phyloP scores from a whole-genome alignment of 2,797 vertebrate genomes.

The Enteromius argenteus region DNA sequence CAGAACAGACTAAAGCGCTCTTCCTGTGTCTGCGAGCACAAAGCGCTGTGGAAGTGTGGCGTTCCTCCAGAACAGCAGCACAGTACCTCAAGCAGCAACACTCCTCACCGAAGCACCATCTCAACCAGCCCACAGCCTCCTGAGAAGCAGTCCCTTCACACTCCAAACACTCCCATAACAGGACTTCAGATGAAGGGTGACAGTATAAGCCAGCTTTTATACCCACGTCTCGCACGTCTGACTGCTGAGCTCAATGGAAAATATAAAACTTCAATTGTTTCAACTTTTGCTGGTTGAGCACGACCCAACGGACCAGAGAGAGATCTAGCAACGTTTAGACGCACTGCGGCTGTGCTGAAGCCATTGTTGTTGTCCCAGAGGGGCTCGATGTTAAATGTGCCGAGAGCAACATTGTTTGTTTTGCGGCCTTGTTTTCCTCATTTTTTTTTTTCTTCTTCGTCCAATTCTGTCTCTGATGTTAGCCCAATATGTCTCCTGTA shows the following conservation, averaged over 20 bases:
- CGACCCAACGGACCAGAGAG: slow-evolving; percentile 71
- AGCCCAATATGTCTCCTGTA: background rate
- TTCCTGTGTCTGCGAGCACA: background rate
- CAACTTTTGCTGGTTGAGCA: slow-evolving; percentile 71
- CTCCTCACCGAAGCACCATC: slow-evolving; percentile 64
- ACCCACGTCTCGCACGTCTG: slow-evolving; percentile 47
- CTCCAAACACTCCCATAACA: slow-evolving; percentile 24
- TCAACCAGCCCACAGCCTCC: slow-evolving; percentile 47
- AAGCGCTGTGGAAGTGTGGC: background rate
- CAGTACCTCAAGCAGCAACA: slow-evolving; percentile 62
- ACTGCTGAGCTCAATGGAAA: slow-evolving; percentile 74
- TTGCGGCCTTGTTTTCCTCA: slow-evolving; percentile 36
- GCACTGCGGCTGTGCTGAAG: slow-evolving; percentile 62
- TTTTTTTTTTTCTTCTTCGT: background rate
- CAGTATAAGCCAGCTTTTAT: slow-evolving; percentile 53
- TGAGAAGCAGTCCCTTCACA: slow-evolving; percentile 45
- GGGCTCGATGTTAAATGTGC: slow-evolving; percentile 70
- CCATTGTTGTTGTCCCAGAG: slow-evolving; percentile 71
- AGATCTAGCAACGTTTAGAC: slow-evolving; percentile 78
- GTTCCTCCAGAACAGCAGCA: slow-evolving; percentile 49
- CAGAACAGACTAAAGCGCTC: background rate
- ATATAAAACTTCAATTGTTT: slow-evolving; percentile 72
- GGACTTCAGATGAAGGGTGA: slow-evolving; percentile 12
- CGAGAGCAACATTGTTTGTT: slow-evolving; percentile 71
- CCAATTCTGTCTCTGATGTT: slow-evolving; percentile 16